Conservation (phyloP, 2,113 vertebrate genomes). For the Pimephales promelas region DNA sequence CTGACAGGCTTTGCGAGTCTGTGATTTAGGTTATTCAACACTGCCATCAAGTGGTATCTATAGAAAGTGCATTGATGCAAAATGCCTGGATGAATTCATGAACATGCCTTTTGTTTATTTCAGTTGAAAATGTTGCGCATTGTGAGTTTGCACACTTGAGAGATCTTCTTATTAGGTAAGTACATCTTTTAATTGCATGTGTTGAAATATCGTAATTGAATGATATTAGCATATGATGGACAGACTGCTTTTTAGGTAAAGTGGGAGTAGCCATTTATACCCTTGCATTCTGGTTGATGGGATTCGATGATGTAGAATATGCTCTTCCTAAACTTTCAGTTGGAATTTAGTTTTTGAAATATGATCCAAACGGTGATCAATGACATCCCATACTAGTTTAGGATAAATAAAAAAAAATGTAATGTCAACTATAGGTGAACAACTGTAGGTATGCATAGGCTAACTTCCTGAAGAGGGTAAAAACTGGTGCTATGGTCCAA, state of each 20-base stretch:
- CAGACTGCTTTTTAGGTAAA: not conserved
- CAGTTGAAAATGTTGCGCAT: constrained; percentile 92
- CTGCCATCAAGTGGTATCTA: constrained; percentile 54
- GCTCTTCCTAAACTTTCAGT: not conserved
- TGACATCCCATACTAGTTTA: not conserved
- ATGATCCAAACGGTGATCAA: not conserved
- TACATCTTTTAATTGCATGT: not conserved
- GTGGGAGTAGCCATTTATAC: not conserved
- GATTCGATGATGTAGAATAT: not conserved
- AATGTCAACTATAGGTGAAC: not conserved
- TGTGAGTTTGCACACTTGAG: constrained; percentile 90
- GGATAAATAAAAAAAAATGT: no score
- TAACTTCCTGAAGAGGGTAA: not conserved
- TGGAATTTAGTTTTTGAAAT: not conserved
- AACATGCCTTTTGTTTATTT: constrained; percentile 24
- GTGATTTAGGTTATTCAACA: constrained; percentile 44
- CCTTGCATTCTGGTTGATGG: not conserved
- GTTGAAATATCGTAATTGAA: not conserved
- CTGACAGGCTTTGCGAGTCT: not conserved
- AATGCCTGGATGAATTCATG: not conserved
- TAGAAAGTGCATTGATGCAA: not conserved
- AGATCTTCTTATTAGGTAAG: constrained; percentile 94
- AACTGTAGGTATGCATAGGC: not conserved
- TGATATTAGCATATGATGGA: no score
- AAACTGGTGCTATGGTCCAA: not conserved